Base-by-base conservation (phyloP, 1,140 invertebrate genomes). In the Pachyrhynchus sulphureomaculatus region DNA sequence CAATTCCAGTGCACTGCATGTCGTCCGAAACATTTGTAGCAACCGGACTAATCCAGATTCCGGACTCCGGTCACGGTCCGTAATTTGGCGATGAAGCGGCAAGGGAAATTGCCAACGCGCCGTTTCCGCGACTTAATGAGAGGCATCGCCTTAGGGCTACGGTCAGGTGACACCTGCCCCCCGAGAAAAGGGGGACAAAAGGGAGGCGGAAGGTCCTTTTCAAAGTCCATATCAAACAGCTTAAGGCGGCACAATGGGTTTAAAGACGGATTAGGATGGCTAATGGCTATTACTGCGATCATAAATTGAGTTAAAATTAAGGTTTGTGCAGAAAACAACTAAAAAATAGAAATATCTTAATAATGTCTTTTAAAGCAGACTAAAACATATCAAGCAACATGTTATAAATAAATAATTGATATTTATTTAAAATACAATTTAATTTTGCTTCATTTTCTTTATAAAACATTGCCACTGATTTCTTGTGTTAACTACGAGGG, bases 41-140 rank as follows among this genome's bases (percentile, higher is more conserved):
- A 32, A 17, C 52, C 53, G 60, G 60, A 47, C 60, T 55, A 62
- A 62, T 62, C 60, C 54, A 48, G 54, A 63, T 62, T 63, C 67
- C 62, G 67, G 68, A 71, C 71, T 71, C 70, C 73, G 72, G 73
- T 75, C 73, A 75, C 74, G 72, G 67, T 67, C n/a, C 66, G 71
- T 75, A 75, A 75, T 75, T 73, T 72, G 68, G 72, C 68, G 69
- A 71, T 69, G 72, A 51, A 70, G 62, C 71, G 68, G 67, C 71
- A 73, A 72, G 72, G 70, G 73, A 75, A 75, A 74, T 75, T 74
- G 71, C 66, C 69, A 72, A 67, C 69, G 72, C 73, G 70, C 72
- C 70, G 74, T 71, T 75, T 75, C 74, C 74, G 74, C 68, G 69
- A 75, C 72, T 75, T 74, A 74, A 75, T 75, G 74, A 75, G 70